Base-by-base conservation (phyloP, 2,797 vertebrate species). In the Trachurus trachurus region DNA sequence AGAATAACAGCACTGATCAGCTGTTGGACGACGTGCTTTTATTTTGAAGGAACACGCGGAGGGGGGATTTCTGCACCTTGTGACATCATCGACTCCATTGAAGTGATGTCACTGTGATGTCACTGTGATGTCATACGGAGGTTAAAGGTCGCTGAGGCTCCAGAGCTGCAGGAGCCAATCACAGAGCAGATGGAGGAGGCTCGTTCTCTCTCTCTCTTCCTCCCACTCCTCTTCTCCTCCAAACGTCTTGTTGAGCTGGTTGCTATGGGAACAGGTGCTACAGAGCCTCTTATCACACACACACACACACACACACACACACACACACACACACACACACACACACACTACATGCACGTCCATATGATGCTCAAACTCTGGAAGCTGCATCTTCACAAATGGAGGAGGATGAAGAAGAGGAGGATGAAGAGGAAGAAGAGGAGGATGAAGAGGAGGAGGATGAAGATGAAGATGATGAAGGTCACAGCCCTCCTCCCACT, bases 261-360 rank as follows among this genome's bases (percentile, higher is more conserved):
- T 95, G 92, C 93, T 89, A 95, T 95, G 93, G 89, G 88, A 95
- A 95, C 93, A 83, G 88, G 74, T 90, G 86, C 85, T 87, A 62
- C 72, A 93, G 81, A 82, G 83, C 67, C 78, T 82, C 79, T 87
- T 71, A n/a, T n/a, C 64, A 64, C 79, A 60, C 57, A 49, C 62
- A 47, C 62, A 63, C 59, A 61, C 58, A 62, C 21, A 29, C 19
- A 47, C n/a, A 60, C 72, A 60, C 63, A 44, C 64, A 64, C 79
- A 60, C 57, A 49, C 62, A 47, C 62, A 63, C 59, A 61, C 58
- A 62, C 21, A 29, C 19, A 47, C n/a, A 60, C 72, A 60, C 63
- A 44, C 63, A 74, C 21, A 37, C 8, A n/a, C 49, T 4, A 45
- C 76, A 31, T 21, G 40, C 39, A 31, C 11, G 71, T 42, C 39